Conservation (phyloP, 1,140 invertebrate species). For the Neuroterus valhalla region DNA sequence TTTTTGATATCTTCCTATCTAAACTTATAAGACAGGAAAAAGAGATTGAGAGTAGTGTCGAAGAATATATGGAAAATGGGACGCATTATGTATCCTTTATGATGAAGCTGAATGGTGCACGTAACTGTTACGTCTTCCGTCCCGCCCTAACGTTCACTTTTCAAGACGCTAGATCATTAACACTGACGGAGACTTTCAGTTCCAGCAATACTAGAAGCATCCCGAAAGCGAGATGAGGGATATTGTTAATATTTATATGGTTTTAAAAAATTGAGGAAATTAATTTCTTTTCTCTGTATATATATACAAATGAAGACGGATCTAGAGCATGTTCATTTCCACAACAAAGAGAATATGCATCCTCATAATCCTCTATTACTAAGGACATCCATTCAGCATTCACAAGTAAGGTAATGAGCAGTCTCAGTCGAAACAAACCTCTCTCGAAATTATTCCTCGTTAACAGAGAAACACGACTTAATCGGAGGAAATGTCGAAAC, state of each 20-base stretch:
- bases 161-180: constrained; percentile 4
- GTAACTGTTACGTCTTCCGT: constrained; percentile 20
- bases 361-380: background rate
- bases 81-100: constrained; percentile 12
- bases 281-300: too few species aligned
- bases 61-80: background rate
- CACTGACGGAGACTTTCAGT: constrained; percentile 13
- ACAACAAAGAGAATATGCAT: too few species aligned
- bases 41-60: too few species aligned
- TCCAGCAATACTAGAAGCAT: background rate
- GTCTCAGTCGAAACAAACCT: constrained; percentile 53
- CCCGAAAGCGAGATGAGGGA: background rate
- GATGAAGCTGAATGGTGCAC: constrained; percentile 11
- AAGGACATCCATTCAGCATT: constrained; percentile 29
- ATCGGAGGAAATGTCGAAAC: constrained; percentile 33
- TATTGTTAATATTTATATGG: constrained; percentile 8
- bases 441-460: constrained; percentile 51
- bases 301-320: too few species aligned
- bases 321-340: too few species aligned
- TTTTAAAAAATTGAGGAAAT: too few species aligned
- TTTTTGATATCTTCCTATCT: too few species aligned
- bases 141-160: constrained; percentile 22
- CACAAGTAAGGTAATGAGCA: constrained; percentile 46
- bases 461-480: background rate
- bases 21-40: too few species aligned